phyloP scores from a whole-genome alignment of 2,888 invertebrate species.

The Hirtodrosophila histrioides region DNA sequence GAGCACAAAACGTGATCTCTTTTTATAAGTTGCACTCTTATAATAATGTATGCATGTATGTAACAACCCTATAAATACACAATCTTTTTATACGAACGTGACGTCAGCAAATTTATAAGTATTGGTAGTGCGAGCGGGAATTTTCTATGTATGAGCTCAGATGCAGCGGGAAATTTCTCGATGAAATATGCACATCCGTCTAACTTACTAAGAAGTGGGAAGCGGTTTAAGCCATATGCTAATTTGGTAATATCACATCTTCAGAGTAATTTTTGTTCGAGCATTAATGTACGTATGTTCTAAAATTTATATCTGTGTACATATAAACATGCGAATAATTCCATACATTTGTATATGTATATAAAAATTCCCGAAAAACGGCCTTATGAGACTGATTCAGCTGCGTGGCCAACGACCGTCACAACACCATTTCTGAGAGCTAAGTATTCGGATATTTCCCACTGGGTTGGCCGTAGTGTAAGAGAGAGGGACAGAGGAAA shows the following conservation, averaged over 20 bases:
- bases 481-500: conserved; percentile 27
- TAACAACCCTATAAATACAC: conserved; percentile 27
- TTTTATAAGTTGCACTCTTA: background rate
- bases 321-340: too few relatives aligned
- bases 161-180: conserved; percentile 14
- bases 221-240: too few relatives aligned
- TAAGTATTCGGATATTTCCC: conserved; percentile 1
- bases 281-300: too few relatives aligned
- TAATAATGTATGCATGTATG: conserved; percentile 10
- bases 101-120: conserved; percentile 21
- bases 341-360: too few relatives aligned
- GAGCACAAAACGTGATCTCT: conserved; percentile 1
- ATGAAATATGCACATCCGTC: background rate
- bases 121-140: conserved; percentile 13
- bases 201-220: background rate
- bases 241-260: too few relatives aligned
- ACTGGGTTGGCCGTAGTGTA: conserved; percentile 16
- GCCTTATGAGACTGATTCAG: background rate
- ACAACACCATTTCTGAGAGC: background rate
- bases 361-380: too few relatives aligned
- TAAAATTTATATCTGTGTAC: too few relatives aligned
- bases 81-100: conserved; percentile 14
- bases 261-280: too few relatives aligned
- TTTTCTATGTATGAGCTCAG: conserved; percentile 5
- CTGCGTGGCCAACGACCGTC: background rate